Base-by-base conservation (phyloP, 2,888 invertebrate species). In the Artemia sinica region DNA sequence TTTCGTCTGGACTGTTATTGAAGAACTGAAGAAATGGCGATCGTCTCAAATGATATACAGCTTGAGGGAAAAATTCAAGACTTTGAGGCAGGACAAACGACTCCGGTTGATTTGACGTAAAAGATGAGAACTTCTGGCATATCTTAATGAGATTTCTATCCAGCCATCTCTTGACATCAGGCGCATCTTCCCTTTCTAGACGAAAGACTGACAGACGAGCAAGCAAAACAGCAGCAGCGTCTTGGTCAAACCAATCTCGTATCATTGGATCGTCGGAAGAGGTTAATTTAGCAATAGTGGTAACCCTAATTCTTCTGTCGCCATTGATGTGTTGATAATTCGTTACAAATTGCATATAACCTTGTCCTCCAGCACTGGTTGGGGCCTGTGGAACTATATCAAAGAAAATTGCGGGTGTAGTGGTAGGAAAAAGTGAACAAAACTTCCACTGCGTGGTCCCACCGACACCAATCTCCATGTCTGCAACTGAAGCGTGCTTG, bases 11-110 rank as follows among this genome's bases (percentile, higher is more conserved):
- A 63, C 95, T 96, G 82, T 98, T 98, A 81, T 98, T 98, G 81
- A 99, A 98, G 66, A 98, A 97, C 82, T 97, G 97, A 73, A 98
- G 83, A 81, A 99, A 99, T 80, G 97, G 98, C 49, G 97, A 98
- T 73, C 98, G 85, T 65, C 98, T 84, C 75, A 99, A 81, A 77
- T 99, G 98, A 80, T 97, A 99, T 96, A 99, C 97, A 79, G 98
- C 99, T 80, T 98, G 98, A 65, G 98, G 98, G 81, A 96, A 99
- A 70, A 99, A 81, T 71, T 93, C 92, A 80, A 98, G 98, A 80
- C 95, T 96, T 77, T 96, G 96, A 3, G 90, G 86, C 71, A 98
- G 84, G 68, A 95, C 84, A 82, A 98, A 98, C 73, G 94, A 93
- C 77, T 89, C 90, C 14, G 95, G 93, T 79, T 97, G 95, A 77